phyloP scores from a whole-genome alignment of 1,140 invertebrate genomes.

The Colletes gigas region DNA sequence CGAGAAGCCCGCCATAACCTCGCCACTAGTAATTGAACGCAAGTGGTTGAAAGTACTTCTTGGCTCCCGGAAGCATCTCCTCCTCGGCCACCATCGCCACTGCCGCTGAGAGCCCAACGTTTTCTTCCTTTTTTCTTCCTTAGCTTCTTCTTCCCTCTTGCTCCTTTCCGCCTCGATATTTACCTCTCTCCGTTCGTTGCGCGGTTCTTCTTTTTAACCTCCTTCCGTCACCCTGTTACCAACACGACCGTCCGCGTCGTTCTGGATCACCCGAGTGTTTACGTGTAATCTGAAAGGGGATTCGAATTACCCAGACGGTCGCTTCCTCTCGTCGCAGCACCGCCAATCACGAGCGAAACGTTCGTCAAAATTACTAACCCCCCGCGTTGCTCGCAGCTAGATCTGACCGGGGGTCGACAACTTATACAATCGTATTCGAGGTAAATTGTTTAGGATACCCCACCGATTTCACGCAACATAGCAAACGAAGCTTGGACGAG shows the following conservation, averaged over 20 bases:
- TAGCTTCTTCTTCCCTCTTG: constrained; percentile 37
- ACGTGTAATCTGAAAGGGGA: constrained; percentile 69
- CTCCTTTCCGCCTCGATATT: constrained; percentile 1
- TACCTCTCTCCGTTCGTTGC: constrained; percentile 6
- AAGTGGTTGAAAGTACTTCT: constrained; percentile 76
- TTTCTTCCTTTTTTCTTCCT: constrained; percentile 37
- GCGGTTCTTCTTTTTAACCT: constrained; percentile 3
- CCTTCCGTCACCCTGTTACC: constrained; percentile 13
- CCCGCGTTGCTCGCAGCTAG: no score
- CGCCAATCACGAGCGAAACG: not conserved
- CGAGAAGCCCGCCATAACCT: constrained; percentile 70
- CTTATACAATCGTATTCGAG: no score
- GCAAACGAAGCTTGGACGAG: not conserved
- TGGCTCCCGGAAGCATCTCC: constrained; percentile 68
- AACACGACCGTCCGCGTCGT: constrained; percentile 3
- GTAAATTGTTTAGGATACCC: no score
- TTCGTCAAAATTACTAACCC: no score
- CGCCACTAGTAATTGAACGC: constrained; percentile 74
- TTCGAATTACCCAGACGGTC: constrained; percentile 24
- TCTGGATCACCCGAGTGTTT: constrained; percentile 60
- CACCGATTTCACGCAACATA: no score
- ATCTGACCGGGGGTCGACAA: no score
- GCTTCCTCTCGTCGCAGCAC: no score
- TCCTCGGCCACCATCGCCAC: constrained; percentile 39
- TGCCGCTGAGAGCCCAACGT: constrained; percentile 10